Conservation (phyloP, 2,888 invertebrate species). For the Leptura quadrifasciata region DNA sequence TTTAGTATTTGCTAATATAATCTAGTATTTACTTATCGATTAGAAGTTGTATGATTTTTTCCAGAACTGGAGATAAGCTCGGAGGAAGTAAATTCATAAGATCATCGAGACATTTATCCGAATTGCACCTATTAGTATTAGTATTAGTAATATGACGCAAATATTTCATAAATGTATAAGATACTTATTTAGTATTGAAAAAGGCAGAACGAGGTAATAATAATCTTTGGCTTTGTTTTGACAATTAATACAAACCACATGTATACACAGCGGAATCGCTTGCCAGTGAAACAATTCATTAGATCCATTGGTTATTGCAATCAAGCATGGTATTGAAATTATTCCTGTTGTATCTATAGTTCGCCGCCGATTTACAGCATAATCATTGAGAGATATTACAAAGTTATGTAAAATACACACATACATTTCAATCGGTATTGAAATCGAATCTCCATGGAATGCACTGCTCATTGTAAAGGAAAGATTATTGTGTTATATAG, state of each 20-base stretch:
- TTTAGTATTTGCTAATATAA: no score
- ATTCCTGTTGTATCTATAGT: conserved; percentile 35
- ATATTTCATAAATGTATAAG: no score
- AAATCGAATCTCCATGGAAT: conserved; percentile 37
- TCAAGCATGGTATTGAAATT: conserved; percentile 43
- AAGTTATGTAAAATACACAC: conserved; percentile 45
- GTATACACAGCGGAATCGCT: not conserved
- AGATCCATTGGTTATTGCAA: conserved; percentile 35
- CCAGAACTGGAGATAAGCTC: no score
- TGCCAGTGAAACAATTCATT: conserved; percentile 32
- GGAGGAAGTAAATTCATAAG: no score
- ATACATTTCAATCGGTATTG: conserved; percentile 18
- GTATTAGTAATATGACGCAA: no score
- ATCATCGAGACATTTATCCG: no score
- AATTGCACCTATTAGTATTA: no score
- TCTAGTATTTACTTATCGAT: no score
- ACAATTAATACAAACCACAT: not conserved
- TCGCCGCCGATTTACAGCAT: conserved; percentile 35
- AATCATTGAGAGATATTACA: conserved; percentile 42
- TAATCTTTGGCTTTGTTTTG: not conserved
- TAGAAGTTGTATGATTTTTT: no score
- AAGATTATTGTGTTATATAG: conserved; percentile 46
- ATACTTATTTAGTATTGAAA: no score
- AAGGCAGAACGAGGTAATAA: not conserved
- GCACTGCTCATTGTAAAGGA: conserved; percentile 38